Evolutionary conservation across 2,113 vertebrate genomes (phyloP), one percentile per base, ranked within the genome.

Genomic region (Phycodurus eques): DNA sequence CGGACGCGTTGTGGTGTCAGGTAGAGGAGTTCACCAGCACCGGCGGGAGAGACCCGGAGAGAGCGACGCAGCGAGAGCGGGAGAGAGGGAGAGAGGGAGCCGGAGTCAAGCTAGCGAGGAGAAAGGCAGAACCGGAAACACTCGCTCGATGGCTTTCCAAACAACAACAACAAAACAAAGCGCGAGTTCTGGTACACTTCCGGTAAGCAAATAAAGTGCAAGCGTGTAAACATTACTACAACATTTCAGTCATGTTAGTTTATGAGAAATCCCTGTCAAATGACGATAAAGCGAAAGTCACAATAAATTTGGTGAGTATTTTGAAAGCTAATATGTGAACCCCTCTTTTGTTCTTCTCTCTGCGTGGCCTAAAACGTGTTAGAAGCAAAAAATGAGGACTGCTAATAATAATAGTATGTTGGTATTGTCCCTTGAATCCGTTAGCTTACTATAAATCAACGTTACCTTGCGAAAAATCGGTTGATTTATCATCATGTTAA

Each of bases 1-100:
- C 73, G 81, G 83, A 84, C 86, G 82, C 81, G 77, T 85, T 85
- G 83, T 80, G 54, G 80, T 78, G 86, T 71, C 85, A 90, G 87
- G 86, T 87, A 76, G 73, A 65, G 77, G 87, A 90, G 87, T 90
- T 90, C 70, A 84, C 85, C 84, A 88, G 85, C 84, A 84, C 89
- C 80, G 78, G 79, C 78, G 85, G 78, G 78, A 80, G 65, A 68
- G 54, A 82, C 76, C 79, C 81, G 1, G 12, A 73, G 71, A 47
- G 62, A 6, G 9, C 59, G 80, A 79, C 1, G 27, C 27, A 27
- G 61, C 8, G 19, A 63, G 61, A n/a, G 43, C 13, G 31, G 8
- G 33, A 0, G 13, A 8, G 31, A 2, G 59, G 5, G 59, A 62
- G 15, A 39, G 60, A 9, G 33, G 6, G 60, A 62, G 60, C 9